Percentiles rank a stretch among this genome's conserved stretches.
Conservation (phyloP, 92 coral and sea anemone genomes). For the Porites lobata region DNA sequence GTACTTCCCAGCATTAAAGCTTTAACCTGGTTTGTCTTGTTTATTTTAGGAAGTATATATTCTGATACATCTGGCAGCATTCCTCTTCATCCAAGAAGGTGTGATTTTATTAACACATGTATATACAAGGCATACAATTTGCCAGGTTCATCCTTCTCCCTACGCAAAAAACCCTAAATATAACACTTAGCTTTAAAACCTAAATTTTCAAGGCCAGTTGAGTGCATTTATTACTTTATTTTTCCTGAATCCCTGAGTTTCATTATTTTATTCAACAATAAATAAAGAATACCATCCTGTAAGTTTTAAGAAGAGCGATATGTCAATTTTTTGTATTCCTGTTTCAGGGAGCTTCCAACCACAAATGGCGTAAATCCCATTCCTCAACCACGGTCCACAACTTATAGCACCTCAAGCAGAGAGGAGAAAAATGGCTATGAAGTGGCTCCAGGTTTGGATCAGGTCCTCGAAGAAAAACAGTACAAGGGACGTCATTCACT, state of each 20-base stretch:
- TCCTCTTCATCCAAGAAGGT: slow-evolving; percentile 76
- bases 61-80: slow-evolving; percentile 71
- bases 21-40: neutral
- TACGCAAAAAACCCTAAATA: no score
- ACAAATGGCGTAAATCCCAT: slow-evolving; percentile 76
- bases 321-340: neutral
- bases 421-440: slow-evolving; percentile 67
- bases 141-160: no score
- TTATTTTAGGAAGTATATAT: slow-evolving; percentile 66
- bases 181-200: no score
- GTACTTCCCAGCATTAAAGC: neutral
- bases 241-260: no score
- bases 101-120: neutral
- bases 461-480: slow-evolving; percentile 43
- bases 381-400: slow-evolving; percentile 71
- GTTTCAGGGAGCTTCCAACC: slow-evolving; percentile 79
- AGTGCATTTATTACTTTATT: no score
- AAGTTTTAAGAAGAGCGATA: neutral
- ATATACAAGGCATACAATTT: no score
- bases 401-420: slow-evolving; percentile 70
- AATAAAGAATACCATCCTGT: neutral
- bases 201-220: no score
- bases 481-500: slow-evolving; percentile 53
- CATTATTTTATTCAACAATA: no score
- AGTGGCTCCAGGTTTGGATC: slow-evolving; percentile 55